A percentile compares a stretch with the other conserved stretches of the same genome.
phyloP scores from a whole-genome alignment of 2,888 invertebrate species.

The Cantharis nigra region DNA sequence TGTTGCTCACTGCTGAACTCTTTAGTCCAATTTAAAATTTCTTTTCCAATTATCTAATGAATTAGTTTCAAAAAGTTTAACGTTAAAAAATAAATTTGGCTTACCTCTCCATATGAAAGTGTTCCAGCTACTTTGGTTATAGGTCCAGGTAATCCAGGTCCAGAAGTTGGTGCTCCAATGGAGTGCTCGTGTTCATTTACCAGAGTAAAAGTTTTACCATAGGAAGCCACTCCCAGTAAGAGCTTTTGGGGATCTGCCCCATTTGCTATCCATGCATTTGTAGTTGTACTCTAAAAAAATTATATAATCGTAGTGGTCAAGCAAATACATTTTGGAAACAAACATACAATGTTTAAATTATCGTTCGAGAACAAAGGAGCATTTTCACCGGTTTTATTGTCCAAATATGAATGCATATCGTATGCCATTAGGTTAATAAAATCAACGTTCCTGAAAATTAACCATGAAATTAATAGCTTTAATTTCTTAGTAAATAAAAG shows the following conservation, averaged over 20 bases:
- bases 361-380: constrained; percentile 17
- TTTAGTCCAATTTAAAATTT: constrained; percentile 12
- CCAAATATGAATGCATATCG: constrained; percentile 16
- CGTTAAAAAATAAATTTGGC: neutral
- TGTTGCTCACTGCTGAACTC: constrained; percentile 16
- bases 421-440: constrained; percentile 22
- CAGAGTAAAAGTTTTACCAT: constrained; percentile 35
- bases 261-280: constrained; percentile 14
- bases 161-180: constrained; percentile 31
- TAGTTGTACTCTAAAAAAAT: constrained; percentile 7
- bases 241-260: constrained; percentile 29
- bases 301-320: neutral
- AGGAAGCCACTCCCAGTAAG: constrained; percentile 36
- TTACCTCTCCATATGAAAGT: constrained; percentile 13
- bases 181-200: constrained; percentile 14
- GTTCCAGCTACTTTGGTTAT: constrained; percentile 6
- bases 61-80: neutral
- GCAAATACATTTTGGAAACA: neutral
- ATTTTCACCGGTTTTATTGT: constrained; percentile 13
- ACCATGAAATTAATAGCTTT: neutral
- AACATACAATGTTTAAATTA: constrained; percentile 14
- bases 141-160: constrained; percentile 19
- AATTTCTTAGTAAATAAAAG: too few species aligned
- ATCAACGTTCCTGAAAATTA: constrained; percentile 8
- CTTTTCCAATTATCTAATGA: neutral